phyloP scores from a whole-genome alignment of 1,140 invertebrate species.

The Intoshia linei region DNA sequence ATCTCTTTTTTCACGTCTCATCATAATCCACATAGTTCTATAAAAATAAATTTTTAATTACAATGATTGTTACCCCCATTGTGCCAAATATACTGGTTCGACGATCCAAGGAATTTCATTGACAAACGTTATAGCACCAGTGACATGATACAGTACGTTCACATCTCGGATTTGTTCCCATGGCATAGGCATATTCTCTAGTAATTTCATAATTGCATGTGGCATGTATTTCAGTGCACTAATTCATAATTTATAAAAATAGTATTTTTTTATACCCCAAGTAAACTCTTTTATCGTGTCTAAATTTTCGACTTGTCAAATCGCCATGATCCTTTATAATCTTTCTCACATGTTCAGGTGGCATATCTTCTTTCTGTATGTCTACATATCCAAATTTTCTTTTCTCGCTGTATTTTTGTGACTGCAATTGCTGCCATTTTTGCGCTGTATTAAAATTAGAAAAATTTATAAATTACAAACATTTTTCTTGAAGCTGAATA shows the following conservation, averaged over 20 bases:
- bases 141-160: conserved; percentile 78
- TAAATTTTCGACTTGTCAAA: conserved; percentile 89
- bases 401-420: conserved; percentile 82
- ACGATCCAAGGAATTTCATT: conserved; percentile 99
- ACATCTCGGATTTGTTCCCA: conserved; percentile 99
- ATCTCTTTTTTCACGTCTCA: conserved; percentile 88
- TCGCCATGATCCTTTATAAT: conserved; percentile 97
- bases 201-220: conserved; percentile 80
- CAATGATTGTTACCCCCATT: conserved; percentile 50
- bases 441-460: conserved; percentile 29
- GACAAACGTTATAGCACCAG: conserved; percentile 96
- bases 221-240: conserved; percentile 94
- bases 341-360: conserved; percentile 85
- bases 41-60: conserved; percentile 7
- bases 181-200: conserved; percentile 99
- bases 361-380: conserved; percentile 96
- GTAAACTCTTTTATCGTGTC: conserved; percentile 93
- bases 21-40: conserved; percentile 99
- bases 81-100: conserved; percentile 88
- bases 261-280: conserved; percentile 33
- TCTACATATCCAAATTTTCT: conserved; percentile 92
- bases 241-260: conserved; percentile 11
- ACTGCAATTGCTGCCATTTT: conserved; percentile 93
- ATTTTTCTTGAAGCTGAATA: too few relatives aligned
- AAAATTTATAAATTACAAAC: too few relatives aligned